Evolutionary conservation across 2,113 vertebrate genomes (phyloP), one percentile per base, ranked within the genome.

Genomic region (Rhinolophus sinicus): DNA sequence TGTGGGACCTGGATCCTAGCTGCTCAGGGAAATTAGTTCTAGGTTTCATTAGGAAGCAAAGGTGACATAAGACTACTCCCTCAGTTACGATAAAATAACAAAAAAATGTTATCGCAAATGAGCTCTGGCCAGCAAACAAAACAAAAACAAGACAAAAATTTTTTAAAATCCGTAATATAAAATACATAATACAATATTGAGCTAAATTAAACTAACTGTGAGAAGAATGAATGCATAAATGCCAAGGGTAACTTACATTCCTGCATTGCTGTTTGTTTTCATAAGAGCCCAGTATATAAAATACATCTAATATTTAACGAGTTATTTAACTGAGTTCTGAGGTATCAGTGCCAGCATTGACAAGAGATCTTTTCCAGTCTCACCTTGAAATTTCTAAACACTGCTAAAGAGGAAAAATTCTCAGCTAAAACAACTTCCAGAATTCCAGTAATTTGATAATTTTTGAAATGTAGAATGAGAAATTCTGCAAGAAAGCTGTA

Each of bases 131-230:
- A 95, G 76, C 24, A 80, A 56, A 54, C 15, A 22, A 24, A 72
- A 40, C 18, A 72, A 38, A 26, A 64, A 56, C 13, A 75, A 24
- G 14, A 75, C 16, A 56, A 9, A 65, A 62, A 50, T 44, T 6
- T 44, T 6, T 6, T 6, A 85, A n/a, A 7, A 3, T 16, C 22
- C 1, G 21, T 6, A 72, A n/a, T 56, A 93, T 40, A 50, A 5
- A 86, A 72, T 18, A 38, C 16, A 52, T 8, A 64, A 47, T 6
- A 33, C 13, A 82, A 70, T 47, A 84, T 0, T 33, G 33, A 90
- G 50, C 81, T 76, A 90, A 78, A 81, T 94, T 90, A 83, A 94
- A 91, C 72, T 35, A 88, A 21, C 6, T n/a, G 4, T 44, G 33
- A 89, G 52, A 92, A 56, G 83, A 96, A 78, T 30, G 18, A 93